These are phyloP conservation scores for Siniperca knerii DNA, from an alignment of 2,113 vertebrate genomes.

Conservation along the genomic window DNA sequence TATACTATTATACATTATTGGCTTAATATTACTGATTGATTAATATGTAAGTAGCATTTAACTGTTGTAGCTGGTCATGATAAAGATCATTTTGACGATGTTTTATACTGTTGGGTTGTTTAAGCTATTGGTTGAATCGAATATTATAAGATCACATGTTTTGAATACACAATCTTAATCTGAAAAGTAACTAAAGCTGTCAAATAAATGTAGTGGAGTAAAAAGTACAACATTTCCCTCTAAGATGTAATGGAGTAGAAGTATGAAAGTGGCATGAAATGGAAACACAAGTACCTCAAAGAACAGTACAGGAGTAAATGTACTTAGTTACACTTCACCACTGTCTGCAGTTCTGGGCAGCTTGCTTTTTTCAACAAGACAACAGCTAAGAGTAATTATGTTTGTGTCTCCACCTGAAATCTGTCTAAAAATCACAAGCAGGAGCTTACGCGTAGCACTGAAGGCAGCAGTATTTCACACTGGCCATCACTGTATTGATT, in stretches of 20 bases:
- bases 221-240: not conserved
- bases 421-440: not conserved
- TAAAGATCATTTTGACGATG: no score
- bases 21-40: no score
- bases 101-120: no score
- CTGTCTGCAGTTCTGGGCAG: not conserved
- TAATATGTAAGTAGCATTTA: no score
- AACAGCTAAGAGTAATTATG: not conserved
- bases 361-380: no score
- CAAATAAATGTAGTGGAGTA: not conserved
- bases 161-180: no score
- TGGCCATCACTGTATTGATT: not conserved
- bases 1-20: no score
- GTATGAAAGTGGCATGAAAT: no score
- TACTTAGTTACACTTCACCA: not conserved
- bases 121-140: no score
- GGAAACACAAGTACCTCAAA: no score
- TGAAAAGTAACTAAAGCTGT: not conserved
- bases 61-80: no score
- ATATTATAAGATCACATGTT: no score
- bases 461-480: not conserved
- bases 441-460: not conserved
- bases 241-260: not conserved
- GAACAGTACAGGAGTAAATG: not conserved
- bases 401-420: not conserved